These are phyloP conservation scores for Philhelius pedissequus DNA, from an alignment of 2,888 invertebrate genomes.

Conservation along the genomic window DNA sequence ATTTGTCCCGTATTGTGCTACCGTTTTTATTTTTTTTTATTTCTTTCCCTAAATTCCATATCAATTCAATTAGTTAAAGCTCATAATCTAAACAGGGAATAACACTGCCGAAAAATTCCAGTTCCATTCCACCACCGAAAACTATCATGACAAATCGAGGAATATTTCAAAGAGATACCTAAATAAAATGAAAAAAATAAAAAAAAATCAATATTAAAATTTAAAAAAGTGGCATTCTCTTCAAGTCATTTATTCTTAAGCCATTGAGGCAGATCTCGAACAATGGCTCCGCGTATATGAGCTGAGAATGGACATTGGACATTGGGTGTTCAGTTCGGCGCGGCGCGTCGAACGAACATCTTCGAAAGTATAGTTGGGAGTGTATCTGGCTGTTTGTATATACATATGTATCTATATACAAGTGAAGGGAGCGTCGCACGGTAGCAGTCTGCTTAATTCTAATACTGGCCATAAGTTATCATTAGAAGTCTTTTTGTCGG, in stretches of 20 bases:
- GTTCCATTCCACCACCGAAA: slow-evolving; percentile 52
- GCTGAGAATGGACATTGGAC: slow-evolving; percentile 18
- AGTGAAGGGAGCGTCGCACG: slow-evolving; percentile 69
- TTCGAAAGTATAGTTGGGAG: slow-evolving; percentile 8
- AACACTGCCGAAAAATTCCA: slow-evolving; percentile 63
- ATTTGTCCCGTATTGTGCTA: slow-evolving; percentile 30
- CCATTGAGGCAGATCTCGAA: slow-evolving; percentile 51
- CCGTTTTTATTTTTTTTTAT: not conserved
- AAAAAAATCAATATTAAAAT: slow-evolving; percentile 27
- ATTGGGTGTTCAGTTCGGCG: slow-evolving; percentile 36
- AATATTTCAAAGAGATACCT: slow-evolving; percentile 39
- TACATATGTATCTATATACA: not conserved
- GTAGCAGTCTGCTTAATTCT: slow-evolving; percentile 70
- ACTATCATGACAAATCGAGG: slow-evolving; percentile 59
- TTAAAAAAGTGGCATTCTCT: slow-evolving; percentile 54
- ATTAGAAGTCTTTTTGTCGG: slow-evolving; percentile 70
- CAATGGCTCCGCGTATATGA: slow-evolving; percentile 56
- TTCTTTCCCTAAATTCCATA: not conserved
- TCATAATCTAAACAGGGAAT: slow-evolving; percentile 67
- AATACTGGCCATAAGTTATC: slow-evolving; percentile 70
- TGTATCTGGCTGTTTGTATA: too few species aligned
- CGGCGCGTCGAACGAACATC: slow-evolving; percentile 13
- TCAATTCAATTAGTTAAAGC: slow-evolving; percentile 65
- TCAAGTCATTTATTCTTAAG: slow-evolving; percentile 53
- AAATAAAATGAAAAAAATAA: slow-evolving; percentile 25